Percentiles rank a stretch among this genome's conserved stretches.
Evolutionary conservation across 2,888 invertebrate species (phyloP).

Genomic region (Parasteatoda lunata): DNA sequence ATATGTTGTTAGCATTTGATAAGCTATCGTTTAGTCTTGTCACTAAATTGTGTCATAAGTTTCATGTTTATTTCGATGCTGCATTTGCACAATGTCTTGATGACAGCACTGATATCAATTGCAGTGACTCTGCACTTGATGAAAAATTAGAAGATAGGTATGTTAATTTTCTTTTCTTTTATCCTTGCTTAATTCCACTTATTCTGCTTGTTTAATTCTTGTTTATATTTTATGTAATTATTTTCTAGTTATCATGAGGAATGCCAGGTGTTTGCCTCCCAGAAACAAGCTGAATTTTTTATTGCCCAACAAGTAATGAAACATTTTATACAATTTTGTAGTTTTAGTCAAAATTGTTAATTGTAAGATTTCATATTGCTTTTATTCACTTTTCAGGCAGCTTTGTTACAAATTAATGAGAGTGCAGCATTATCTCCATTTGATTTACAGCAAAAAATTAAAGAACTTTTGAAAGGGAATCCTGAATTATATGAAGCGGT

Average conservation of each 20-base stretch:
- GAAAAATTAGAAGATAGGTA: slow-evolving; percentile 51
- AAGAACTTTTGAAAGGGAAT: slow-evolving; percentile 83
- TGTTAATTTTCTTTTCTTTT: not conserved
- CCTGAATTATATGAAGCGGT: slow-evolving; percentile 88
- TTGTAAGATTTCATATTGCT: not conserved
- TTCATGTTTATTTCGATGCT: slow-evolving; percentile 81
- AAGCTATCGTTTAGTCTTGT: slow-evolving; percentile 89
- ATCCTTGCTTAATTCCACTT: not conserved
- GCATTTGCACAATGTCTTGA: slow-evolving; percentile 43
- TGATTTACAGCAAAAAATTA: slow-evolving; percentile 84
- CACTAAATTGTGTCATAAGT: slow-evolving; percentile 83
- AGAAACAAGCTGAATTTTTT: slow-evolving; percentile 90
- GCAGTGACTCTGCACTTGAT: slow-evolving; percentile 26
- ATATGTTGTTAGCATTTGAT: slow-evolving; percentile 87
- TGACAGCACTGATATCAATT: slow-evolving; percentile 17
- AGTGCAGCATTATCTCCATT: slow-evolving; percentile 84
- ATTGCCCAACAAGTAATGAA: slow-evolving; percentile 83
- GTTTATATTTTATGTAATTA: not conserved
- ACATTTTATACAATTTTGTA: too few species aligned
- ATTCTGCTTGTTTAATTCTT: not conserved
- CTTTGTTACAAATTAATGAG: slow-evolving; percentile 86
- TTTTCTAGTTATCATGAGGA: slow-evolving; percentile 44
- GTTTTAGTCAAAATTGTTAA: too few species aligned
- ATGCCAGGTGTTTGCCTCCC: slow-evolving; percentile 76
- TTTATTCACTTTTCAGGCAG: slow-evolving; percentile 76